A percentile compares a stretch with the other conserved stretches of the same genome.
Evolutionary conservation across 2,797 vertebrate genomes (phyloP).

Genomic region (Thalassophryne amazonica): DNA sequence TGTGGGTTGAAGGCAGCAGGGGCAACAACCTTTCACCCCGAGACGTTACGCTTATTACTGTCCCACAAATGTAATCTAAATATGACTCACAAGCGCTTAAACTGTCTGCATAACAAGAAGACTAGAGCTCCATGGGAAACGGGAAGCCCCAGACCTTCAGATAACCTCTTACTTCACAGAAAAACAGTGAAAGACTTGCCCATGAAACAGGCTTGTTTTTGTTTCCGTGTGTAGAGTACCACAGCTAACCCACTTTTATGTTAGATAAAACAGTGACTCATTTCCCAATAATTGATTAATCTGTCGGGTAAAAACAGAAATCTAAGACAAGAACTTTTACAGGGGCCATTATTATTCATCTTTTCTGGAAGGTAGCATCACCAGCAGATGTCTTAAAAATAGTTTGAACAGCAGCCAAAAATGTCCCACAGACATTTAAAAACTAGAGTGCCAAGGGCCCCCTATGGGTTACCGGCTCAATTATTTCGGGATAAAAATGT

Average conservation of each 20-base stretch:
- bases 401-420: too few species aligned
- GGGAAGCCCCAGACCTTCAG: constrained; percentile 54
- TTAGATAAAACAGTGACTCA: background rate
- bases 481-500: too few species aligned
- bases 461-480: too few species aligned
- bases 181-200: constrained; percentile 27
- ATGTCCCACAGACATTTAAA: too few species aligned
- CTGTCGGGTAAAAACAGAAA: too few species aligned
- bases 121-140: constrained; percentile 39
- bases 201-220: background rate
- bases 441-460: too few species aligned
- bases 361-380: too few species aligned
- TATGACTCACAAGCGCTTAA: constrained; percentile 39
- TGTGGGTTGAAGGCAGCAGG: background rate
- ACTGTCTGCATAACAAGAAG: constrained; percentile 5
- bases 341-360: too few species aligned
- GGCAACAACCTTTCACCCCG: constrained; percentile 46
- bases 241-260: background rate
- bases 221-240: background rate
- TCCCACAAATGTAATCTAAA: constrained; percentile 49
- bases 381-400: too few species aligned
- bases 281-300: background rate
- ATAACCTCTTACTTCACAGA: constrained; percentile 54
- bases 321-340: too few species aligned
- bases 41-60: constrained; percentile 18